A percentile compares a stretch with the other conserved stretches of the same genome.
Conservation (phyloP, 2,113 vertebrate genomes). For the Rhizomys pruinosus region DNA sequence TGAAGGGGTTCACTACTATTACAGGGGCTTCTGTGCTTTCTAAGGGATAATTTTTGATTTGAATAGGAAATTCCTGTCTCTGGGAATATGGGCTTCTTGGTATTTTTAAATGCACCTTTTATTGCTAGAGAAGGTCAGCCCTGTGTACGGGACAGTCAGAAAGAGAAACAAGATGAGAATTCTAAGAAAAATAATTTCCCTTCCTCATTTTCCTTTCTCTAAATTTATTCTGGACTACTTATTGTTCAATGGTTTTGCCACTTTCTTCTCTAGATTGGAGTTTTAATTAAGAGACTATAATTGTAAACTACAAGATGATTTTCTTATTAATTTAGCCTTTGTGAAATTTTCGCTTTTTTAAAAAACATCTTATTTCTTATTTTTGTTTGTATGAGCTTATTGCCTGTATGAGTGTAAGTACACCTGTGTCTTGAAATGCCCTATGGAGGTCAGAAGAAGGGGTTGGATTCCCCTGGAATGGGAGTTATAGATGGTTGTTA, state of each 20-base stretch:
- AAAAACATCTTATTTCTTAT: too few relatives aligned
- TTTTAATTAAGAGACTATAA: conserved; percentile 33
- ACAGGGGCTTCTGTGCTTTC: not conserved
- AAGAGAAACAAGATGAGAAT: not conserved
- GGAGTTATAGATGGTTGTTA: too few relatives aligned
- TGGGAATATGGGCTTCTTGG: not conserved
- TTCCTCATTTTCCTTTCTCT: not conserved
- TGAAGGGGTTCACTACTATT: not conserved
- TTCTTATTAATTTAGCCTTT: conserved; percentile 26
- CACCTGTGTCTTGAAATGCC: too few relatives aligned
- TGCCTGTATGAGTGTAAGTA: too few relatives aligned
- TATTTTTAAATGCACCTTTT: conserved; percentile 3
- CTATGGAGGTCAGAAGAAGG: too few relatives aligned
- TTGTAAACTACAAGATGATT: conserved; percentile 17
- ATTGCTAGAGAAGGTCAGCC: not conserved
- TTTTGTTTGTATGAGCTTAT: too few relatives aligned
- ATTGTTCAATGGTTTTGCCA: conserved; percentile 2
- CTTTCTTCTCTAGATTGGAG: conserved; percentile 43
- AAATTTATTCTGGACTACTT: conserved; percentile 20
- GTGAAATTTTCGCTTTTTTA: conserved; percentile 33
- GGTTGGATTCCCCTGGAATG: too few relatives aligned
- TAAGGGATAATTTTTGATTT: conserved; percentile 42
- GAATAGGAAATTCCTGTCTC: not conserved
- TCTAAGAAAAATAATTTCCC: not conserved
- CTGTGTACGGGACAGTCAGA: not conserved